These are phyloP conservation scores for Agelas oroides DNA, from an alignment of 37 sponge, comb jelly and placozoan genomes.

Conservation along the genomic window DNA sequence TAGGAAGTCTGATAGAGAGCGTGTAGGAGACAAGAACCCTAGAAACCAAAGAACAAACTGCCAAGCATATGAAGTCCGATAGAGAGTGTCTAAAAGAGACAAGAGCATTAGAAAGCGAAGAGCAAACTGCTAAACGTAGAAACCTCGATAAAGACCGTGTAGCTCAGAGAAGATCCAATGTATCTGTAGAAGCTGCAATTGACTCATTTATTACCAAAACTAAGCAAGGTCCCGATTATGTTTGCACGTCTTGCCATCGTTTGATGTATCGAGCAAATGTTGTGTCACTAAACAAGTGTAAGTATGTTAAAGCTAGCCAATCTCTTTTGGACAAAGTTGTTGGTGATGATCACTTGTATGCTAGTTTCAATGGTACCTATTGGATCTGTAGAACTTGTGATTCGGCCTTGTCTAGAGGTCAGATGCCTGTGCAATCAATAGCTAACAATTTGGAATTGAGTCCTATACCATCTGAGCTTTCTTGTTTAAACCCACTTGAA, in stretches of 20 bases:
- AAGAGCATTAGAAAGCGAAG: too few relatives aligned
- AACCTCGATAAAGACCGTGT: too few relatives aligned
- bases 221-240: constrained; percentile 10
- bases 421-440: constrained; percentile 3
- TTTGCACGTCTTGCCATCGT: constrained; percentile 33
- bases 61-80: too few relatives aligned
- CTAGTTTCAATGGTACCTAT: neutral
- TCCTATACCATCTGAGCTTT: constrained; percentile 1
- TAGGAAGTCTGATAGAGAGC: too few relatives aligned
- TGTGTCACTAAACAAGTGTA: neutral
- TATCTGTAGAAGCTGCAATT: too few relatives aligned
- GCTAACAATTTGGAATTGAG: neutral
- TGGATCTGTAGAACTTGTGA: too few relatives aligned
- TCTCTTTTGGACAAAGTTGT: too few relatives aligned
- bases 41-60: too few relatives aligned
- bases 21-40: too few relatives aligned
- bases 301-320: neutral
- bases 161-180: too few relatives aligned
- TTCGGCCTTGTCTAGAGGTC: neutral
- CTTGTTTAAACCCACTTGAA: constrained; percentile 5
- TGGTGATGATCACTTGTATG: neutral
- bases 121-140: too few relatives aligned
- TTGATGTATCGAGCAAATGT: constrained; percentile 15
- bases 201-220: neutral
- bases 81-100: too few relatives aligned